Evolutionary conservation across 1,140 invertebrate species (phyloP).

Genomic region (Philopotamus ludificatus): DNA sequence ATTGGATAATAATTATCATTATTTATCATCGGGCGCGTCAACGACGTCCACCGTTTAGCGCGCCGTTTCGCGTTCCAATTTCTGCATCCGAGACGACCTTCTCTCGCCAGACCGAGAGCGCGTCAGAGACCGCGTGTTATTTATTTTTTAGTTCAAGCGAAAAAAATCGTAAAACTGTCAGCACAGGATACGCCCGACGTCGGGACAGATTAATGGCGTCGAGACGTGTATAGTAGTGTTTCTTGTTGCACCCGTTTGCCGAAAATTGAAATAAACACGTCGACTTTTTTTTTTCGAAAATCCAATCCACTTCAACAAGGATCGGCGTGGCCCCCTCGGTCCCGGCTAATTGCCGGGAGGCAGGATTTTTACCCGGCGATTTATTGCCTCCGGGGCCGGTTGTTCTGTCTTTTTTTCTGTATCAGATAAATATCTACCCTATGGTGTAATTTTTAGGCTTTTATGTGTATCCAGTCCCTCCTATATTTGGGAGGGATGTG

Average conservation of each 20-base stretch:
- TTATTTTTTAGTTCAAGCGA: background rate
- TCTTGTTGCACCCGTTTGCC: constrained; percentile 30
- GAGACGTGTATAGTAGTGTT: constrained; percentile 31
- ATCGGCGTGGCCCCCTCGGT: constrained; percentile 22
- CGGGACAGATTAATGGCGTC: constrained; percentile 41
- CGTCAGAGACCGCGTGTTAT: no score
- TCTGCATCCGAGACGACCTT: no score
- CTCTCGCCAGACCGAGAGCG: no score
- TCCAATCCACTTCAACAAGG: constrained; percentile 1
- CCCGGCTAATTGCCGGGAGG: constrained; percentile 40
- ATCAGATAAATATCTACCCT: constrained; percentile 18
- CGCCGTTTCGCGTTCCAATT: background rate
- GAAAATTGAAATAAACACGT: constrained; percentile 39
- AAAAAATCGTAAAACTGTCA: constrained; percentile 29
- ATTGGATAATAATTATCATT: background rate
- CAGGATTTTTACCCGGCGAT: constrained; percentile 40
- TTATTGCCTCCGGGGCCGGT: constrained; percentile 31
- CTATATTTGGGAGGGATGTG: no score
- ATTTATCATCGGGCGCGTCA: background rate
- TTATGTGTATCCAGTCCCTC: background rate
- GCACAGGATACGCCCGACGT: constrained; percentile 34
- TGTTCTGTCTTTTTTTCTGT: constrained; percentile 10
- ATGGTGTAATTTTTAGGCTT: constrained; percentile 13
- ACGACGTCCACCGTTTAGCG: background rate
- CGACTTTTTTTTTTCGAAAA: constrained; percentile 24